Conservation (phyloP, 2,888 invertebrate species). For the Onchidella celtica region DNA sequence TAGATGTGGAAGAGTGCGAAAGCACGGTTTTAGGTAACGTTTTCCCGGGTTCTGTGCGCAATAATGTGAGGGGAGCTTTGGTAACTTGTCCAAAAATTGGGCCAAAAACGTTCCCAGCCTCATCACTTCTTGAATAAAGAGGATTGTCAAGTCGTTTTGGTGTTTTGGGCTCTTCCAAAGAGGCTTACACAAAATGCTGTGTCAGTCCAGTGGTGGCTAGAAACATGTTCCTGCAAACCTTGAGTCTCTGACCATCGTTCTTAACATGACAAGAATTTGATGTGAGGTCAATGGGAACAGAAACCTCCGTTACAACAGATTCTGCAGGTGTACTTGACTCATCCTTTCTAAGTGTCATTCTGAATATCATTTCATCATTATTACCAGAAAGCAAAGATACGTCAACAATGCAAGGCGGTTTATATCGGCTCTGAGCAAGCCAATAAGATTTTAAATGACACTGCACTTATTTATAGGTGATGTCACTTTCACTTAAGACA, state of each 20-base stretch:
- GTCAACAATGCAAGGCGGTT: too few relatives aligned
- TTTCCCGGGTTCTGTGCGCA: not conserved
- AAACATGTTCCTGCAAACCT: not conserved
- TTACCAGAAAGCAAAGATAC: too few relatives aligned
- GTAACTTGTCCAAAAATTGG: not conserved
- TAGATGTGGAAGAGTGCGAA: not conserved
- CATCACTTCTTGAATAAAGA: not conserved
- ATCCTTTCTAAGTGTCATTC: too few relatives aligned
- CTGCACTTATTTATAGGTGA: too few relatives aligned
- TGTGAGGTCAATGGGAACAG: too few relatives aligned
- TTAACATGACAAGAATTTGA: not conserved
- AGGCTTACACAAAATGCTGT: not conserved
- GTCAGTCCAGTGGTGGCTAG: not conserved
- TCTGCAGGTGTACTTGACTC: too few relatives aligned
- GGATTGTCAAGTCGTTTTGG: not conserved
- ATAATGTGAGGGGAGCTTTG: not conserved
- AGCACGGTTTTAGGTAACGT: not conserved
- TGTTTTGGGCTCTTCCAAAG: not conserved
- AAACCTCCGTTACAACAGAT: too few relatives aligned
- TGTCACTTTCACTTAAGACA: too few relatives aligned
- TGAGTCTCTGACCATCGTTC: not conserved
- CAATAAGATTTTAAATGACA: too few relatives aligned
- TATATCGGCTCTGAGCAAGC: too few relatives aligned
- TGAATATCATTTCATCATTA: too few relatives aligned
- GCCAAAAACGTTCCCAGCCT: not conserved